These are phyloP conservation scores for Lomographa bimaculata DNA, from an alignment of 2,888 invertebrate species.

Conservation along the genomic window DNA sequence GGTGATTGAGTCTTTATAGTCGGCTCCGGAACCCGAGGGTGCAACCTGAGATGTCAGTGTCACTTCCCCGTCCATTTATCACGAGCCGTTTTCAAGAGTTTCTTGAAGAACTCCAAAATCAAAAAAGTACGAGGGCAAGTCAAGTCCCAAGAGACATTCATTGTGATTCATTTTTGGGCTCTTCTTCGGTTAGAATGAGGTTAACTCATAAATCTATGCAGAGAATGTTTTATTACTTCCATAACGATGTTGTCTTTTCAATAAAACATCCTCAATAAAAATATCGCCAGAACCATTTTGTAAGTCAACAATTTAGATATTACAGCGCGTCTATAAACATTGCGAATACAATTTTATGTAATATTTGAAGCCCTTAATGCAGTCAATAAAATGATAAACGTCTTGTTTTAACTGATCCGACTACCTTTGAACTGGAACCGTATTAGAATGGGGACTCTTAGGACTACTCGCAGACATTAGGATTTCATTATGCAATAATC, in stretches of 20 bases:
- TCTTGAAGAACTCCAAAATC: constrained; percentile 37
- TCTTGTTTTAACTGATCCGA: constrained; percentile 24
- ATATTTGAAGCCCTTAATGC: constrained; percentile 19
- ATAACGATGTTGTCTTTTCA: constrained; percentile 11
- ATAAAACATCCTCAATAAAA: constrained; percentile 11
- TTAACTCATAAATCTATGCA: constrained; percentile 5
- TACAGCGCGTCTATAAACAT: constrained; percentile 10
- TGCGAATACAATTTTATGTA: constrained; percentile 19
- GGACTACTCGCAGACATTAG: too few species aligned
- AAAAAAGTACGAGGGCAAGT: constrained; percentile 21
- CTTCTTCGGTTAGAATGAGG: constrained; percentile 1
- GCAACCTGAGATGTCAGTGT: constrained; percentile 58
- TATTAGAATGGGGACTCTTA: too few species aligned
- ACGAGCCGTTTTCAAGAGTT: constrained; percentile 46
- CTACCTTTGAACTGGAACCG: too few species aligned
- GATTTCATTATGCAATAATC: too few species aligned
- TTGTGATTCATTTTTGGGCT: constrained; percentile 12
- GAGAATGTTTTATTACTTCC: constrained; percentile 5
- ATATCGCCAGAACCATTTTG: constrained; percentile 8
- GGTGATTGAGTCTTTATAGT: constrained; percentile 72
- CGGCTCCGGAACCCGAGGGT: constrained; percentile 49
- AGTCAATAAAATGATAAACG: constrained; percentile 27
- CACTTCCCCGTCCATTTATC: constrained; percentile 61
- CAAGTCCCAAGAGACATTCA: constrained; percentile 9
- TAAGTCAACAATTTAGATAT: constrained; percentile 1